phyloP scores from a whole-genome alignment of 2,113 vertebrate genomes.

The Chionis minor region DNA sequence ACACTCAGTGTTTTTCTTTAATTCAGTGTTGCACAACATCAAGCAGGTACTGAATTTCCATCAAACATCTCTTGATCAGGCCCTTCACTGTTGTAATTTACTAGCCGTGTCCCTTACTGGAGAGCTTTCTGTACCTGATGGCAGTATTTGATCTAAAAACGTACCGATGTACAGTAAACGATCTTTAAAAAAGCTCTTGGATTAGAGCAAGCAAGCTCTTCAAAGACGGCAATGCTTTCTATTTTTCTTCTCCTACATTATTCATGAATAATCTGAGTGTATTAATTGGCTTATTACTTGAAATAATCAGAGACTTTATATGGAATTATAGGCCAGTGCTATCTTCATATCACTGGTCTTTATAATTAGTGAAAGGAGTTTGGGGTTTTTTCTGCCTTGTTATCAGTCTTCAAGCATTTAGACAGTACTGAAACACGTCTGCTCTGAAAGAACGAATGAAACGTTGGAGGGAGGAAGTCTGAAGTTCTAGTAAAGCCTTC shows the following conservation, averaged over 20 bases:
- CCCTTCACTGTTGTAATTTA: background rate
- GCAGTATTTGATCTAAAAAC: background rate
- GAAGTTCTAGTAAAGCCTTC: background rate
- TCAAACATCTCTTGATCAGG: background rate
- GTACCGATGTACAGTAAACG: background rate
- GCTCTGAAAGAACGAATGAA: background rate
- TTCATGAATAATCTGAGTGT: conserved; percentile 2
- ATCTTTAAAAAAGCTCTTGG: background rate
- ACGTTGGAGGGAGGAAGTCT: background rate
- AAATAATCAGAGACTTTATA: background rate
- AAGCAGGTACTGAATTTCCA: background rate
- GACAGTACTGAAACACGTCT: background rate
- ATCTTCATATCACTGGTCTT: background rate
- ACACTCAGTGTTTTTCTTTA: background rate
- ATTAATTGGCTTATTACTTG: background rate
- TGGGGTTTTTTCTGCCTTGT: background rate
- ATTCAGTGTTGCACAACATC: background rate
- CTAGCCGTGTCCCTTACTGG: background rate
- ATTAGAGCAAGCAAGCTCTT: background rate
- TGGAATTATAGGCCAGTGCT: background rate
- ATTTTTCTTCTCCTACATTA: background rate
- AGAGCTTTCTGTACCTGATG: background rate
- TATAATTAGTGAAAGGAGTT: background rate
- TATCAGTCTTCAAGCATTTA: background rate
- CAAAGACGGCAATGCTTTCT: background rate